Evolutionary conservation across 2,888 invertebrate genomes (phyloP).

Genomic region (Aporophyla lueneburgensis): DNA sequence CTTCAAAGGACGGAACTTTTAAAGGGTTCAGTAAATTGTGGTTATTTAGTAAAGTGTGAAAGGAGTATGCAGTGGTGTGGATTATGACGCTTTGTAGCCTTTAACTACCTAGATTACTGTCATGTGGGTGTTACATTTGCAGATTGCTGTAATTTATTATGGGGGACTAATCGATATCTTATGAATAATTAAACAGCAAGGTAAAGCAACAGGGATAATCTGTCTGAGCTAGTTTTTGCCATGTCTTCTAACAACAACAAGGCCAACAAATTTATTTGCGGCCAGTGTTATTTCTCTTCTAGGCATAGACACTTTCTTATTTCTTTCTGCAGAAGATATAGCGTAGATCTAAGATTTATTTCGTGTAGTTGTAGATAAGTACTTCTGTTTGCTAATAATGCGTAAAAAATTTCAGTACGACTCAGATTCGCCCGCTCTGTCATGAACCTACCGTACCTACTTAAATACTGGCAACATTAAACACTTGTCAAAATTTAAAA

Average conservation of each 20-base stretch:
- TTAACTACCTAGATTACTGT: constrained; percentile 3
- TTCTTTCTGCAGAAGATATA: too few species aligned
- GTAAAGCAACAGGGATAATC: neutral
- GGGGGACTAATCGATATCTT: neutral
- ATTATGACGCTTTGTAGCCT: neutral
- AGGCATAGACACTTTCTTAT: neutral
- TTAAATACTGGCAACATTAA: neutral
- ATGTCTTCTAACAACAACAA: neutral
- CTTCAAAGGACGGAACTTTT: constrained; percentile 41
- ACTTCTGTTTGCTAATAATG: neutral
- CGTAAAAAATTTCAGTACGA: neutral
- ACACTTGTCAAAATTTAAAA: constrained; percentile 23
- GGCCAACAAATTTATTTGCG: neutral
- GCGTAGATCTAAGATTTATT: too few species aligned
- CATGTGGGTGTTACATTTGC: neutral
- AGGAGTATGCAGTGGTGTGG: neutral
- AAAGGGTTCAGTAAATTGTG: constrained; percentile 17
- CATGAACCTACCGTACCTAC: neutral
- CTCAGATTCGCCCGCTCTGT: neutral
- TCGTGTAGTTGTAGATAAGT: neutral
- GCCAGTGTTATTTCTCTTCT: neutral
- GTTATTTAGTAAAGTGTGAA: constrained; percentile 24
- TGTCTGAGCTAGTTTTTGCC: neutral
- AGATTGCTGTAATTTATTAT: constrained; percentile 3
- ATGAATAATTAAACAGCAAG: constrained; percentile 14